Base-by-base conservation (phyloP, 2,113 vertebrate species). In the Tachysurus fulvidraco region DNA sequence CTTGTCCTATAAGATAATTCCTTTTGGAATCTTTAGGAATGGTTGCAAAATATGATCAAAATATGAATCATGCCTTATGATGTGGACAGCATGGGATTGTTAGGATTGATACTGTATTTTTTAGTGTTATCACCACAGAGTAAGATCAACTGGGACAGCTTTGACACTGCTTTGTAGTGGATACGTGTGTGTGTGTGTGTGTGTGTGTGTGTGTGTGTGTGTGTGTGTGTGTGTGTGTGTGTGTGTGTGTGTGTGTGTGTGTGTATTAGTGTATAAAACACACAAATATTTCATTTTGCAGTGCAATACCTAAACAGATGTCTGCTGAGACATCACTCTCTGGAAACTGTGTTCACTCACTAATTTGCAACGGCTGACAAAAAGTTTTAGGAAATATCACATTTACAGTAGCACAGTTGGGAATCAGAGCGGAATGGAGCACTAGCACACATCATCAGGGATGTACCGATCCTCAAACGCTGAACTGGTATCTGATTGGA, bases 101-200 rank as follows among this genome's bases (percentile, higher is more conserved):
- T 88, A 86, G 92, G 92, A 91, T 81, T 60, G 55, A 60, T 81
- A 25, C 30, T 60, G 17, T 60, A 60, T 81, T 60, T 60, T 79
- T 80, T 23, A 23, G 14, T 59, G 21, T 57, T 23, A 94, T 93
- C 87, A 89, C 90, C 87, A 89, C 90, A 93, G 94, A 91, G 92
- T 91, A 93, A 91, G 84, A 92, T 92, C 90, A 92, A 94, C 93
- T 94, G 94, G 95, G 93, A 93, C 93, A 95, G 44, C 41, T 44
- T n/a, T 84, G 94, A 91, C 44, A 83, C 71, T 84, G 73, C 57
- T 84, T 69, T 86, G 36, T 54, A 59, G 55, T 81, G 55, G 60
- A 55, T 44, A 11, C 57, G 28, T 30, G 13, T 78, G 13, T 55
- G 76, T 78, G n/a, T 55, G 52, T 80, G 77, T 52, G 23, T 76